Evolutionary conservation across 2,888 invertebrate species (phyloP), one percentile per base, ranked within the genome.

Genomic region (Aromia moschata): DNA sequence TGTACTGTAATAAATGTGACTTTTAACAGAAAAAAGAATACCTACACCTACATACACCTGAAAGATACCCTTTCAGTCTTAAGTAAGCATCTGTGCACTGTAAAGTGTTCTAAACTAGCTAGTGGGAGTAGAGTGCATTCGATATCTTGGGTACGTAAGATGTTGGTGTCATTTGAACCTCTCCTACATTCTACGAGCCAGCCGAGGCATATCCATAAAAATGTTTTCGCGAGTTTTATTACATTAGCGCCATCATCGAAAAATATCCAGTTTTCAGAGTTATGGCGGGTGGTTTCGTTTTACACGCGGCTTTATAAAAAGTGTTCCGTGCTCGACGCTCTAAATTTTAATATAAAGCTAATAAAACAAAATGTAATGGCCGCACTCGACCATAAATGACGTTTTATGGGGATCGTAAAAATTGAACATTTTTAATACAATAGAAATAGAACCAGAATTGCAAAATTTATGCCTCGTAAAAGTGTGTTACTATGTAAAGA

Each of bases 311-410:
- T 43, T 43, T 12, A 25, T 43, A 43, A 43, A 43, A 43, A 43
- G 12, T 25, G 43, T 43, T 36, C 18, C 47, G 11, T 16, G 46
- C 33, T 46, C 12, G 36, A 36, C 36, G 37, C 36, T 36, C 33
- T 47, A 36, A 47, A 46, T n/a, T 46, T 46, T 47, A 46, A 46
- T 46, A 47, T 47, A 47, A 47, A 47, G 37, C 47, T 47, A 47
- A 46, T 46, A 46, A 47, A 47, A 47, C 33, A 47, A 46, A 25
- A 31, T 37, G 37, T 47, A 37, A 36, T 37, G 12, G 36, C 12
- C 18, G 20, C 14, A 47, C 20, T 4, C 12, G 47, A 36, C 37
- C 36, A 36, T 47, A 47, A 47, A 46, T 33, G 37, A 20, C 2
- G 18, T 33, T 47, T 47, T 47, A 47, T 47, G 47, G 36, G 12